These are phyloP conservation scores for Brachionus rubens DNA, from an alignment of 1,140 invertebrate species.

Conservation along the genomic window DNA sequence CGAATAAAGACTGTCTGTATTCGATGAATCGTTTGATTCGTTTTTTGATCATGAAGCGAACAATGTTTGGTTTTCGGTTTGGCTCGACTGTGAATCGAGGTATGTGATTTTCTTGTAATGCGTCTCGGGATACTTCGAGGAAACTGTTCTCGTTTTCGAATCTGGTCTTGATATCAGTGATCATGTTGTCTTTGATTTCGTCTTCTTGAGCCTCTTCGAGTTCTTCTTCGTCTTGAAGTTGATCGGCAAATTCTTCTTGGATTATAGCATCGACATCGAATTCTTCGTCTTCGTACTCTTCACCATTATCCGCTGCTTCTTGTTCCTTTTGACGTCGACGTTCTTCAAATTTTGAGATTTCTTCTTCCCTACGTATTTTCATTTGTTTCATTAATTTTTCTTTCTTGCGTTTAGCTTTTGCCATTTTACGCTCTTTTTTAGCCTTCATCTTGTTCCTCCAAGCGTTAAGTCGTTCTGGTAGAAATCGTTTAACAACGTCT, in stretches of 20 bases:
- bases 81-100: slow-evolving; percentile 54
- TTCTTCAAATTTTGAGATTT: slow-evolving; percentile 48
- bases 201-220: slow-evolving; percentile 60
- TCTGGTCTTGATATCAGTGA: slow-evolving; percentile 52
- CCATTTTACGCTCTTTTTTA: slow-evolving; percentile 54
- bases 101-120: slow-evolving; percentile 55
- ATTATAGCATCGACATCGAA: slow-evolving; percentile 45
- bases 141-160: slow-evolving; percentile 55
- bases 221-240: slow-evolving; percentile 57
- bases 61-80: slow-evolving; percentile 56
- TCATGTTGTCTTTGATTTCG: slow-evolving; percentile 59
- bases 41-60: slow-evolving; percentile 57
- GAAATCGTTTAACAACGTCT: slow-evolving; percentile 56
- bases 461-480: slow-evolving; percentile 57
- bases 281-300: slow-evolving; percentile 45
- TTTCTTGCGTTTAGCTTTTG: slow-evolving; percentile 54
- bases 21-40: slow-evolving; percentile 54
- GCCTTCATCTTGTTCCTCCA: slow-evolving; percentile 51
- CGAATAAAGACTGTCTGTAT: slow-evolving; percentile 57
- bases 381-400: slow-evolving; percentile 49
- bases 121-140: slow-evolving; percentile 55
- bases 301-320: slow-evolving; percentile 20
- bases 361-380: slow-evolving; percentile 52
- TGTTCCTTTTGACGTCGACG: not conserved
- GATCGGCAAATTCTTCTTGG: slow-evolving; percentile 41